These are phyloP conservation scores for Pachycephus smyrnensis DNA, from an alignment of 2,888 invertebrate genomes.

Conservation along the genomic window DNA sequence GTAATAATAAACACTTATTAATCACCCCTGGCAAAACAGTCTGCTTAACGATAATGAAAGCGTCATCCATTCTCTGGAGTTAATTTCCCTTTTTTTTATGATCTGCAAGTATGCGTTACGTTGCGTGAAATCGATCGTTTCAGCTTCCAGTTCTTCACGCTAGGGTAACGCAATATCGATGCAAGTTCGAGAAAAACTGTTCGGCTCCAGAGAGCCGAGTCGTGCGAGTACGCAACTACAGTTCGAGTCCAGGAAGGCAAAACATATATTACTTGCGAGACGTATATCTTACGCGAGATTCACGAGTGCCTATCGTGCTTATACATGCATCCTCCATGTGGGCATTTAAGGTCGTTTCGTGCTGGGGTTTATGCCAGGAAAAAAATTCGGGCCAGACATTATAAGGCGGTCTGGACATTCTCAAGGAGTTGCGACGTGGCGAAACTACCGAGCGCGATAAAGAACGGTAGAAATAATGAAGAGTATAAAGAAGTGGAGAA, in stretches of 20 bases:
- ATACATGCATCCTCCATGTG: not conserved
- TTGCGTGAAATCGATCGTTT: not conserved
- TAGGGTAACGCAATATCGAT: not conserved
- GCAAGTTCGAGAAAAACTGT: not conserved
- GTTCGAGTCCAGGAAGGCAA: not conserved
- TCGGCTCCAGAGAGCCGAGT: not conserved
- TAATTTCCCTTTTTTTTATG: not conserved
- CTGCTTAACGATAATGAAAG: not conserved
- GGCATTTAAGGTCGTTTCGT: not conserved
- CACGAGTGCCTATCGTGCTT: not conserved
- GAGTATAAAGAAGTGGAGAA: not conserved
- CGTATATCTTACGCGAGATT: not conserved
- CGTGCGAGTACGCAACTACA: not conserved
- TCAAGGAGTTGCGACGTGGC: not conserved
- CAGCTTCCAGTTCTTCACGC: not conserved
- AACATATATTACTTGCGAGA: not conserved
- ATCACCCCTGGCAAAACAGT: not conserved
- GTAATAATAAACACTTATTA: not conserved
- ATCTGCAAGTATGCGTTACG: not conserved
- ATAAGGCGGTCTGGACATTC: not conserved
- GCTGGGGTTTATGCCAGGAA: not conserved
- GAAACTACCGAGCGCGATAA: not conserved
- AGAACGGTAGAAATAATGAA: not conserved
- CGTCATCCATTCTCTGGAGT: not conserved
- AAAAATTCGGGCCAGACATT: not conserved